Percentiles rank a stretch among this genome's conserved stretches.
Conservation (phyloP, 1,140 invertebrate species). For the Drosophila mayri region DNA sequence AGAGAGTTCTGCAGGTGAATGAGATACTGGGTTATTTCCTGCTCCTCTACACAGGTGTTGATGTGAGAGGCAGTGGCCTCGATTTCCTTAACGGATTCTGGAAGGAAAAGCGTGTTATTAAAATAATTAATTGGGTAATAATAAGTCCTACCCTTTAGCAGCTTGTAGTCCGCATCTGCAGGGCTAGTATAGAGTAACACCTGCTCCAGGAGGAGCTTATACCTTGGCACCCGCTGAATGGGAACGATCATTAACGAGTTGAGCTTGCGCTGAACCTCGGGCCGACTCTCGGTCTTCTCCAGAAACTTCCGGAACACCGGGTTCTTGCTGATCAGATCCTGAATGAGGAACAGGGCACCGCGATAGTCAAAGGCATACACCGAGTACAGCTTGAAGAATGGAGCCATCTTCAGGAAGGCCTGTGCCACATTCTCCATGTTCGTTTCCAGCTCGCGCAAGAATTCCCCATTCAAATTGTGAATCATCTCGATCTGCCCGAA, state of each 20-base stretch:
- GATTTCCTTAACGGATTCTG: slow-evolving; percentile 88
- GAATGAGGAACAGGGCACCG: slow-evolving; percentile 86
- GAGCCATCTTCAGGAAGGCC: slow-evolving; percentile 90
- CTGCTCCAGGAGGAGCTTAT: slow-evolving; percentile 90
- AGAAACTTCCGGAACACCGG: slow-evolving; percentile 87
- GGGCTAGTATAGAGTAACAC: slow-evolving; percentile 88
- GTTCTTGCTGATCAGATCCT: slow-evolving; percentile 87
- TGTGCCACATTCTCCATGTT: slow-evolving; percentile 87
- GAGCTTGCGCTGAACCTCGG: slow-evolving; percentile 90
- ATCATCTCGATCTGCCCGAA: slow-evolving; percentile 91
- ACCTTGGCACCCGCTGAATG: slow-evolving; percentile 91
- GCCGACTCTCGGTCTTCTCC: slow-evolving; percentile 88
- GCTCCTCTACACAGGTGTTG: slow-evolving; percentile 89
- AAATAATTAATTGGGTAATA: slow-evolving; percentile 33
- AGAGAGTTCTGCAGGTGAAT: slow-evolving; percentile 89
- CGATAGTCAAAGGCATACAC: slow-evolving; percentile 92
- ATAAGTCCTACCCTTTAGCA: slow-evolving; percentile 79
- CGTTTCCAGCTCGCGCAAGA: slow-evolving; percentile 88
- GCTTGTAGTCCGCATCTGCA: slow-evolving; percentile 87
- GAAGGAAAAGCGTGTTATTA: background rate
- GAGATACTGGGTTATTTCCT: slow-evolving; percentile 90
- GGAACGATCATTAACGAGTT: slow-evolving; percentile 90
- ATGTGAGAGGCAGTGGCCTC: slow-evolving; percentile 90
- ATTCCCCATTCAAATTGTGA: slow-evolving; percentile 89
- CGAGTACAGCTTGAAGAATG: slow-evolving; percentile 92